A percentile compares a stretch with the other conserved stretches of the same genome.
These are phyloP conservation scores for Tethya wilhelma DNA, from an alignment of 37 sponge, comb jelly and placozoan genomes.

Conservation along the genomic window DNA sequence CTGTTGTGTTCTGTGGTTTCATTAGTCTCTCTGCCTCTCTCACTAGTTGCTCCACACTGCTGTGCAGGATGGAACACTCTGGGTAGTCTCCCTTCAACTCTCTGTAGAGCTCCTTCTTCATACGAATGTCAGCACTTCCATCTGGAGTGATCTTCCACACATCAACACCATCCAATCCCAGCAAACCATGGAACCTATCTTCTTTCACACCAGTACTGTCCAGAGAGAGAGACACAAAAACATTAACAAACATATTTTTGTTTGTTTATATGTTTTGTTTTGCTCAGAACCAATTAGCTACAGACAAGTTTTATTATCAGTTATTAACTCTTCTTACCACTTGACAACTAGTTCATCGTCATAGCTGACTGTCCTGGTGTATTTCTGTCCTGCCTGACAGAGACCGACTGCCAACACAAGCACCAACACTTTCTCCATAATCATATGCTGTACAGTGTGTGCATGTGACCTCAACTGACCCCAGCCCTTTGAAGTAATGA, in stretches of 20 bases:
- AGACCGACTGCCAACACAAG: neutral
- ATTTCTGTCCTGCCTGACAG: constrained; percentile 2
- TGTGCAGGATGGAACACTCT: constrained; percentile 20
- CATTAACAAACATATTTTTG: neutral
- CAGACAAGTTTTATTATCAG: neutral
- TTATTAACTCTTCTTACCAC: constrained; percentile 31
- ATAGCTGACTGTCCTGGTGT: constrained; percentile 44
- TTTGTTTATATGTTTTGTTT: too few relatives aligned
- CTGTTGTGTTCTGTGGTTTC: neutral
- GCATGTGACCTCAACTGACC: too few relatives aligned
- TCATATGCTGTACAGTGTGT: too few relatives aligned
- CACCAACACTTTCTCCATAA: too few relatives aligned
- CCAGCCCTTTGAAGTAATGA: too few relatives aligned
- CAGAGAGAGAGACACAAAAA: neutral
- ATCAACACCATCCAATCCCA: constrained; percentile 39
- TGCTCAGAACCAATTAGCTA: neutral
- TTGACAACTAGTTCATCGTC: constrained; percentile 45
- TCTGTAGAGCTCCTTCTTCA: neutral
- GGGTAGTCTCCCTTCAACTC: constrained; percentile 12
- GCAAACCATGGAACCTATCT: constrained; percentile 7
- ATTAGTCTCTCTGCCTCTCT: constrained; percentile 31
- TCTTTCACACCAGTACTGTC: neutral
- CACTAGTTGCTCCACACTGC: constrained; percentile 52
- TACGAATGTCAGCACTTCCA: constrained; percentile 22
- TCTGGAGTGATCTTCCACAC: constrained; percentile 40